These are phyloP conservation scores for Dryoscopus gambensis DNA, from an alignment of 2,113 vertebrate genomes.

Conservation along the genomic window DNA sequence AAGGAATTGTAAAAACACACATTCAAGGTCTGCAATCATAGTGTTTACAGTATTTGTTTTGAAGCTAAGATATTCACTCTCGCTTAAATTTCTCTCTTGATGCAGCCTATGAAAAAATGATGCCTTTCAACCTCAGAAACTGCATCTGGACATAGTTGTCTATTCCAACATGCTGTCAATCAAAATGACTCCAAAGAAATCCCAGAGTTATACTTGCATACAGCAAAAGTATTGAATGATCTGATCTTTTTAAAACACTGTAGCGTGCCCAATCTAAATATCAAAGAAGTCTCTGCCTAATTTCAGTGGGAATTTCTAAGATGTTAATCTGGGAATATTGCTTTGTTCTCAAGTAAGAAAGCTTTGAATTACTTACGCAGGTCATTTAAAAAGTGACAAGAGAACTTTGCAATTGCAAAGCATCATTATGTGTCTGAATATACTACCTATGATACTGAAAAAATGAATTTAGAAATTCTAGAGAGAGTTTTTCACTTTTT, in stretches of 20 bases:
- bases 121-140: neutral
- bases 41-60: neutral
- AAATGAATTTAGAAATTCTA: neutral
- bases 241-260: neutral
- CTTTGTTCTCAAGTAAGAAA: neutral
- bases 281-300: neutral
- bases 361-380: neutral
- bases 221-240: neutral
- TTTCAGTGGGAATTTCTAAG: neutral
- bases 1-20: neutral
- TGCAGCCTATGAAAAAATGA: neutral
- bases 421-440: neutral
- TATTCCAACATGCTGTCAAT: neutral
- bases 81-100: neutral
- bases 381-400: neutral
- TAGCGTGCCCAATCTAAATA: neutral
- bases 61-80: neutral
- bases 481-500: neutral
- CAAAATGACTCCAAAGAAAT: neutral
- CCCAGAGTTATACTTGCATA: neutral
- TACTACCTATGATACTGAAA: neutral
- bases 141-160: neutral
- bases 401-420: neutral
- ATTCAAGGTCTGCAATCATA: neutral
- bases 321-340: neutral